These are phyloP conservation scores for Isurus oxyrinchus DNA, from an alignment of 2,113 vertebrate species.

Conservation along the genomic window DNA sequence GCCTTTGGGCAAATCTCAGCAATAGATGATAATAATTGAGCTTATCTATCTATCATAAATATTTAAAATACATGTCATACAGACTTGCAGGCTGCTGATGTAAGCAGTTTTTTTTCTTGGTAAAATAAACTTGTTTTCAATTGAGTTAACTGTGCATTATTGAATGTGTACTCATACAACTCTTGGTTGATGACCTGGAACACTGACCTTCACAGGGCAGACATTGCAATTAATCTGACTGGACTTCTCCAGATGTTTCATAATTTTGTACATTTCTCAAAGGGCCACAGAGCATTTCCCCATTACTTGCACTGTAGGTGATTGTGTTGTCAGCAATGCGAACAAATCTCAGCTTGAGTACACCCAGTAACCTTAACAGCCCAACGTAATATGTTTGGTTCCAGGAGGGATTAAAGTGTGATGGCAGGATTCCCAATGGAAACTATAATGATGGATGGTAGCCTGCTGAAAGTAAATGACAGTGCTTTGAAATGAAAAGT, in stretches of 20 bases:
- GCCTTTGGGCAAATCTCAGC: not conserved
- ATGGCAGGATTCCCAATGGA: not conserved
- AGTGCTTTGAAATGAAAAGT: not conserved
- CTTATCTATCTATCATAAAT: not conserved
- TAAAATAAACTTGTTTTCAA: not conserved
- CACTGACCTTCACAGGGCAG: not conserved
- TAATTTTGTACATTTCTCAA: conserved; percentile 17
- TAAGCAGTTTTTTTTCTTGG: not conserved
- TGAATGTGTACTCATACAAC: not conserved
- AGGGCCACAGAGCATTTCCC: not conserved
- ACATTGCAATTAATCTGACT: conserved; percentile 5
- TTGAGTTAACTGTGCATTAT: not conserved
- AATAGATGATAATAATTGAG: not conserved
- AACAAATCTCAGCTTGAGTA: not conserved
- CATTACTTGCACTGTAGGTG: not conserved
- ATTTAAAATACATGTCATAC: not conserved
- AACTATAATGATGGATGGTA: not conserved
- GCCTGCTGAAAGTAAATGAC: conserved; percentile 16
- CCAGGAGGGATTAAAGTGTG: not conserved
- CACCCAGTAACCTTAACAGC: conserved; percentile 13
- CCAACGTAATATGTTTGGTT: not conserved
- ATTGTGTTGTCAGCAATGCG: conserved; percentile 15
- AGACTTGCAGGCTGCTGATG: not conserved
- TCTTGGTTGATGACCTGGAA: not conserved
- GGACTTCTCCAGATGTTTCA: conserved; percentile 11